These are phyloP conservation scores for Penaeus vannamei DNA, from an alignment of 1,140 invertebrate species.

Conservation along the genomic window DNA sequence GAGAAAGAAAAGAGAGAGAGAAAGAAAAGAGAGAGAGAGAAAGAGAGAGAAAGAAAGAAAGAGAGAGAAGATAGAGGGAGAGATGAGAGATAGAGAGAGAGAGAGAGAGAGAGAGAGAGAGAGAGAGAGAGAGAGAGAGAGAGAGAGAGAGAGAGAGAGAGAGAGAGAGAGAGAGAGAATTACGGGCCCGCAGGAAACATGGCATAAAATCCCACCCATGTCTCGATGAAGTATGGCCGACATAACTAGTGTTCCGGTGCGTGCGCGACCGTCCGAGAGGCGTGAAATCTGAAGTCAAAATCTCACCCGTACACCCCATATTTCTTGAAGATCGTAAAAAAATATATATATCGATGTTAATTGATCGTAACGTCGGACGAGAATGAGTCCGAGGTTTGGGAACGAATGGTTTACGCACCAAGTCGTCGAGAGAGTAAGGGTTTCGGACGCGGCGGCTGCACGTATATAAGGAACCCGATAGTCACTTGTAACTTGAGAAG, in stretches of 20 bases:
- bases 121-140: conserved; percentile 25
- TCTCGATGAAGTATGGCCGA: not conserved
- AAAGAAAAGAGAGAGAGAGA: not conserved
- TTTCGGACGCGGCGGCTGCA: too few relatives aligned
- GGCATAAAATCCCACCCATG: conserved; percentile 7
- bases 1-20: too few relatives aligned
- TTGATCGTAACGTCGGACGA: too few relatives aligned
- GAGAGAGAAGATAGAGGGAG: not conserved
- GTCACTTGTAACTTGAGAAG: too few relatives aligned
- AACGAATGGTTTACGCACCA: too few relatives aligned
- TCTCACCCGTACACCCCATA: too few relatives aligned
- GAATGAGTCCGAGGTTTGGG: too few relatives aligned
- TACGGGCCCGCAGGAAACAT: conserved; percentile 1
- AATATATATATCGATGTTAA: too few relatives aligned
- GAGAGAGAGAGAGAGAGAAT: conserved; percentile 21
- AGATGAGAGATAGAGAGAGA: not conserved
- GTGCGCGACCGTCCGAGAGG: not conserved
- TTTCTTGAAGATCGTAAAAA: too few relatives aligned
- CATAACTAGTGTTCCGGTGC: not conserved
- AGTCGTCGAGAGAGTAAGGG: too few relatives aligned
- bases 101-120: conserved; percentile 22
- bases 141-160: conserved; percentile 25
- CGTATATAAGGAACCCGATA: too few relatives aligned
- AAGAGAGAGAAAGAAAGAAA: not conserved
- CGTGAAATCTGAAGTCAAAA: too few relatives aligned